Evolutionary conservation across 2,888 invertebrate genomes (phyloP), one percentile per base, ranked within the genome.

Genomic region (Lymantria dispar): DNA sequence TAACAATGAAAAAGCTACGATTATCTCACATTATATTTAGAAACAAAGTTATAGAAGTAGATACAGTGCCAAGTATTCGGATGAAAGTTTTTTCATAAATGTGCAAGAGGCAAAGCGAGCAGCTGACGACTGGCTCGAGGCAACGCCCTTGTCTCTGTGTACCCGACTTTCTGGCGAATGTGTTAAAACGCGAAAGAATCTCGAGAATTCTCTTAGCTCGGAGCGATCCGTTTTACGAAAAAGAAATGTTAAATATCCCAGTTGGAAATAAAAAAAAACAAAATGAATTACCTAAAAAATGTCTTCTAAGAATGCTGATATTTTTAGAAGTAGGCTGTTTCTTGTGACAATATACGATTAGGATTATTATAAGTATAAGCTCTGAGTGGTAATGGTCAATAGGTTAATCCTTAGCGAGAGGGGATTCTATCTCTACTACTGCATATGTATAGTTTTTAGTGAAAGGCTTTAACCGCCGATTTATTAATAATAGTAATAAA

Each of bases 11-110:
- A 22, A 22, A 10, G 33, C 33, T 10, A 38, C 38, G 38, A 38
- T n/a, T 22, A 22, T 22, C 22, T 22, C 33, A 7, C 8, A 33
- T 10, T 33, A 10, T 33, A 33, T 10, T 33, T 33, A 8, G 8
- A 10, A 33, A 33, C 10, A 33, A 33, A 33, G 33, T 33, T 33
- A 2, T 33, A 33, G 38, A 9, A 38, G 12, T 38, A n/a, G 38
- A 38, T 83, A 85, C 83, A 83, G 81, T 82, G 82, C 75, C 76
- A 83, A 81, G 81, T 81, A 83, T 80, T 79, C 80, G 78, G 78
- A 78, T 69, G 68, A 84, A 87, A 87, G 80, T 87, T 89, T 89
- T 88, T 90, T 91, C 88, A 88, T 89, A 89, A 88, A 87, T 83
- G 87, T 80, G 83, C 83, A 81, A 80, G 78, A 77, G 76, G 74